Evolutionary conservation across 2,113 vertebrate species (phyloP), one percentile per base, ranked within the genome.

Genomic region (Athene cunicularia): DNA sequence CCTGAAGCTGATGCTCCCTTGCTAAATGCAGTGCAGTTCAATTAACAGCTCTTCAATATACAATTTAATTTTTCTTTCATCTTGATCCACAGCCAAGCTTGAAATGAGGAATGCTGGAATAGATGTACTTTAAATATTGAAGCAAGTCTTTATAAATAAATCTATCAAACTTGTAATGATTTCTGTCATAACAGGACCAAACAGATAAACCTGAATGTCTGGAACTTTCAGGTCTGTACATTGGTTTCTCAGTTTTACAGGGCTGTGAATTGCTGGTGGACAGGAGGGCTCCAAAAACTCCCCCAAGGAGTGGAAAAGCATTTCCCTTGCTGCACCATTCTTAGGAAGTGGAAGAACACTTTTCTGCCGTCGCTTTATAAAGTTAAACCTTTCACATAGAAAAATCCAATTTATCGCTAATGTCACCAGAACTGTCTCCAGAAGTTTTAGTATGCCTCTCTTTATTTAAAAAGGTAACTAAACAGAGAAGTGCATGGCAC

Each of bases 51-150:
- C 98, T 98, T 99, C 98, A 98, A 98, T 98, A 98, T 83, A 98
- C 97, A 97, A 98, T 98, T 98, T 98, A 98, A 98, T 99, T 98
- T 98, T 98, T 98, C 98, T 98, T 99, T 99, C 98, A 98, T 99
- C 98, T 99, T 97, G 98, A 98, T 98, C 98, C 98, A 98, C 97
- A 97, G 98, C 96, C 18, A 63, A 96, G 98, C 97, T 97, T 96
- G 93, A 98, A 98, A 98, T 98, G 97, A 98, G 91, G 96, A 98
- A 98, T 97, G 96, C 94, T 90, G 75, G 95, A 98, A 98, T 97
- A 97, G 97, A 98, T 98, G 97, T 97, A 93, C 93, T 98, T 98
- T 97, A 98, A 98, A 98, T 98, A 98, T 93, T 94, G 98, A 97
- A 98, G 98, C 90, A 88, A 97, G 97, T 95, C 96, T 96, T 98